A percentile compares a stretch with the other conserved stretches of the same genome.
Conservation (phyloP, 1,140 invertebrate genomes). For the Diabrotica virgifera region DNA sequence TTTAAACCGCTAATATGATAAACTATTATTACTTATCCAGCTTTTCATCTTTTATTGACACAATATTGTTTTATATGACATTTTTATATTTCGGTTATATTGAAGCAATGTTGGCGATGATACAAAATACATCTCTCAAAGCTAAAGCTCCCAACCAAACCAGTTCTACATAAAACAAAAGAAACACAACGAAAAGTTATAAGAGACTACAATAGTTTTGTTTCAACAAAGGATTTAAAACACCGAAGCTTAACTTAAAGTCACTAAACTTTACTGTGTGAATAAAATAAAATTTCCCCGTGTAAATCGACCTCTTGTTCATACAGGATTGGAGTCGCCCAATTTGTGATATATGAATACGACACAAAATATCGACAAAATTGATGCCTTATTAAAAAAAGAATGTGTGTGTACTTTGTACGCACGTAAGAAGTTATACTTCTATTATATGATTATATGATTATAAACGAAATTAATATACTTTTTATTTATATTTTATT, state of each 20-base stretch:
- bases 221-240: conserved; percentile 21
- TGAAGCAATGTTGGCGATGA: background rate
- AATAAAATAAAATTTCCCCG: conserved; percentile 35
- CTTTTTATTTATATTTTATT: too few relatives aligned
- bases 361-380: too few relatives aligned
- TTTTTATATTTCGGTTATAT: background rate
- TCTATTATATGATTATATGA: too few relatives aligned
- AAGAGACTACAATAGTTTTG: conserved; percentile 20
- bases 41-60: background rate
- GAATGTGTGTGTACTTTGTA: too few relatives aligned
- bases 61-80: background rate
- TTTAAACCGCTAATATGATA: too few relatives aligned
- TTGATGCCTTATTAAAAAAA: too few relatives aligned
- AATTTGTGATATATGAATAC: too few relatives aligned
- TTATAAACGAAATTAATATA: too few relatives aligned
- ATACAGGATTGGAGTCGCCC: background rate
- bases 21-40: too few relatives aligned
- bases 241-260: conserved; percentile 20
- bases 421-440: too few relatives aligned
- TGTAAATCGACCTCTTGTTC: conserved; percentile 33
- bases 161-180: conserved; percentile 14
- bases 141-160: conserved; percentile 5
- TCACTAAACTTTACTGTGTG: conserved; percentile 34
- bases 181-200: conserved; percentile 5
- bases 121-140: background rate